Evolutionary conservation across 2,113 vertebrate genomes (phyloP), one percentile per base, ranked within the genome.

Genomic region (Oxygymnocypris stewartii): DNA sequence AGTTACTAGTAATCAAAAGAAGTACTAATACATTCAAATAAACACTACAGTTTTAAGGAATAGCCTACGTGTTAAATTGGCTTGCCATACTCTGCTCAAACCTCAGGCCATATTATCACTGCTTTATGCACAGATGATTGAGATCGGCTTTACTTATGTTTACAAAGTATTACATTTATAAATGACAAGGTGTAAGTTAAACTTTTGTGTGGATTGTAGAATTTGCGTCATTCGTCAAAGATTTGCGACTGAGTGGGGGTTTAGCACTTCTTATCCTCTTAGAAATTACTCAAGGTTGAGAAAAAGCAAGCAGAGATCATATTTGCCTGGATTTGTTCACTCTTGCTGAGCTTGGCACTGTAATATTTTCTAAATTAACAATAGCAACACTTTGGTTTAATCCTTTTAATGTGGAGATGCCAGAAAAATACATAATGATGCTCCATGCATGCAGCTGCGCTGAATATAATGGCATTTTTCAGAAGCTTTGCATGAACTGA

Each of bases 241-340:
- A 75, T 75, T 47, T 47, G 40, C 25, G 40, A 47, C 73, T 28
- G 47, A 78, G 47, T 51, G 10, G 54, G 76, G 76, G 28, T 79
- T 54, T 79, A 79, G 51, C 76, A 79, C 16, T 10, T 14, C 47
- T 51, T 54, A 54, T 54, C 28, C 76, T 57, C 76, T 79, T 79
- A 20, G 76, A 57, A 57, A 35, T 2, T 18, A 79, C 47, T 57
- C n/a, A 18, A 25, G 13, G 44, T 23, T 54, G 75, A 57, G 49
- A 31, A 35, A 23, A 57, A 37, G 42, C n/a, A 57, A 54, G 9
- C 20, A 79, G 16, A 13, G 42, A 25, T 75, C 73, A 75, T 78
- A 11, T 79, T 28, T 78, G 76, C 47, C 13, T 10, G 28, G 42
- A 31, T 77, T 77, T 78, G 42, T 78, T 37, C n/a, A 49, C 75